Evolutionary conservation across 2,888 invertebrate species (phyloP), one percentile per base, ranked within the genome.

Genomic region (Sicus ferrugineus): DNA sequence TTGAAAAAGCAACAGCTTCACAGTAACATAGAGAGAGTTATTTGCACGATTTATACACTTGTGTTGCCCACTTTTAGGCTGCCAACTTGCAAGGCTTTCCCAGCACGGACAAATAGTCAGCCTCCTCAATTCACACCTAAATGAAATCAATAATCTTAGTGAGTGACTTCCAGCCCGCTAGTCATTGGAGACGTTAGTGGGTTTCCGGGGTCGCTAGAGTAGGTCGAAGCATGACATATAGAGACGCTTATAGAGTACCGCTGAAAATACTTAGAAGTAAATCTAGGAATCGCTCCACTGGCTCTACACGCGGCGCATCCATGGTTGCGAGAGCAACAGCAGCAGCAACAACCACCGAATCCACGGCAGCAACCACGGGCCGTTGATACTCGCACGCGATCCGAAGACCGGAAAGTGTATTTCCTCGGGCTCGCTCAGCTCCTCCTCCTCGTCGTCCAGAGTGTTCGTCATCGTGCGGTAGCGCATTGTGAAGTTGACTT

Each of bases 361-460:
- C 83, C 83, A 1, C 84, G 85, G 74, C 69, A 58, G 65, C 66
- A 68, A 42, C 28, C 19, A 42, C 28, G 19, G 48, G 19, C 23
- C 26, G n/a, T n/a, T n/a, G n/a, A n/a, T n/a, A 34, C 38, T 34
- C 9, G 11, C 65, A 3, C 67, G 48, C 14, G 74, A 73, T 63
- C 84, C 85, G 70, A 85, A 85, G 14, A 84, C 84, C 0, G 85
- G 85, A 74, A 85, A 85, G 75, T 85, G 85, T 70, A 85, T 85
- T 77, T 85, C 85, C 74, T 85, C 85, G 54, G 85, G 85, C 69
- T 84, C 82, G 70, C 84, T 84, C n/a, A 85, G 78, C 73, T 85
- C 85, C 72, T 85, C 85, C 66, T 85, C 85, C 62, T 82, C 83
- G 59, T 84, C 83, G 64, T 85, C 85, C 68, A 85, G 78, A 34